Percentiles rank a stretch among this genome's conserved stretches.
phyloP scores from a whole-genome alignment of 2,888 invertebrate species.

The Leptinotarsa haldemani region DNA sequence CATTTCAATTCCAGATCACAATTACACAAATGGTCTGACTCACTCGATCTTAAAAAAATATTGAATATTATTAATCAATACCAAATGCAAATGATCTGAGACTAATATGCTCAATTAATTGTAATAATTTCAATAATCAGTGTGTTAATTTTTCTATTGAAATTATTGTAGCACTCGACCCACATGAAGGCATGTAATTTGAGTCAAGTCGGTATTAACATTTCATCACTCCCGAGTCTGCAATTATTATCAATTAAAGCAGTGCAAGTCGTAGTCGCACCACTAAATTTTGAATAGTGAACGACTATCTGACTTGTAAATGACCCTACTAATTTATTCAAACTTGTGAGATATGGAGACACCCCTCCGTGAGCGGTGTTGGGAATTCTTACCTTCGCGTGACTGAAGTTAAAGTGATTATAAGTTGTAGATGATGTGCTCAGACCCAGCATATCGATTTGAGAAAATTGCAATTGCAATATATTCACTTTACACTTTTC shows the following conservation, averaged over 20 bases:
- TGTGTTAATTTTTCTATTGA: conserved; percentile 41
- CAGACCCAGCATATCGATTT: conserved; percentile 4
- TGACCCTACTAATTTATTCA: conserved; percentile 39
- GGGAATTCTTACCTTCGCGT: conserved; percentile 58
- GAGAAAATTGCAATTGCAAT: conserved; percentile 5
- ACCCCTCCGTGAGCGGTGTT: conserved; percentile 57
- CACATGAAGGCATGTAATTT: conserved; percentile 36
- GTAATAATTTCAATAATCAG: conserved; percentile 37
- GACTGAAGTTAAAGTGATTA: conserved; percentile 52
- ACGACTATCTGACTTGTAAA: conserved; percentile 59
- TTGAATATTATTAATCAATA: not conserved
- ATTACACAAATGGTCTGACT: no score
- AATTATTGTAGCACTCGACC: conserved; percentile 40
- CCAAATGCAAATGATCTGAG: conserved; percentile 25
- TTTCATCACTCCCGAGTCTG: conserved; percentile 45
- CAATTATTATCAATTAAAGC: conserved; percentile 60
- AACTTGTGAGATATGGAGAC: conserved; percentile 44
- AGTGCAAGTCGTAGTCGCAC: conserved; percentile 43
- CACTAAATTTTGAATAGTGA: conserved; percentile 55
- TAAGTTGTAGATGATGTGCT: conserved; percentile 10
- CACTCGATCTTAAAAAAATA: not conserved
- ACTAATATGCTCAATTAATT: conserved; percentile 29
- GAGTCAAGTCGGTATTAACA: conserved; percentile 37
- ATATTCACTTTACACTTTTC: not conserved
- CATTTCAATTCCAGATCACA: no score